phyloP scores from a whole-genome alignment of 2,113 vertebrate genomes.

The Tapirus terrestris region DNA sequence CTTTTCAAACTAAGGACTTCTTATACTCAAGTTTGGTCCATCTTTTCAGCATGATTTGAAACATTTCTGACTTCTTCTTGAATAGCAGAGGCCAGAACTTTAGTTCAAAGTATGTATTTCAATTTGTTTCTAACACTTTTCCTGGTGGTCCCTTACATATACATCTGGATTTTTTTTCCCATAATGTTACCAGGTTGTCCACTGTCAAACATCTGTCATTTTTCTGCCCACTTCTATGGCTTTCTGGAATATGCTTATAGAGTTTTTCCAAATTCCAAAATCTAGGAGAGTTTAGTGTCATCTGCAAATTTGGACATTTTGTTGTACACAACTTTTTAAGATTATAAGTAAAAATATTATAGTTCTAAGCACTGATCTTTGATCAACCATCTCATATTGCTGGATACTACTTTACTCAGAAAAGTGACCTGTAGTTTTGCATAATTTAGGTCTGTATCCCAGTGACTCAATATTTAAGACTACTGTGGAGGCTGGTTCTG shows the following conservation, averaged over 20 bases:
- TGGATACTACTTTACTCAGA: constrained; percentile 14
- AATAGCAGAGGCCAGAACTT: not conserved
- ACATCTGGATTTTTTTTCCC: not conserved
- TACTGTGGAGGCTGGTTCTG: not conserved
- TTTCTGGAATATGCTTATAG: not conserved
- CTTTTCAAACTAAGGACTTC: not conserved
- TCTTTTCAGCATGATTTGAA: constrained; percentile 4
- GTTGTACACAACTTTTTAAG: not conserved
- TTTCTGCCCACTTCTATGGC: not conserved
- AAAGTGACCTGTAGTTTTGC: constrained; percentile 5
- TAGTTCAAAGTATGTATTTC: not conserved
- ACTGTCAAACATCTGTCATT: not conserved
- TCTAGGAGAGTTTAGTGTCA: not conserved
- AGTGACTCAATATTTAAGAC: not conserved
- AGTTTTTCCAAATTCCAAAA: constrained; percentile 32
- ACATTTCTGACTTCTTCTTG: not conserved
- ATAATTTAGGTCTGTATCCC: not conserved
- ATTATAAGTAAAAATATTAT: constrained; percentile 13
- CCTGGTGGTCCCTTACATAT: not conserved
- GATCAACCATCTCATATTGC: not conserved
- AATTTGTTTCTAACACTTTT: constrained; percentile 19
- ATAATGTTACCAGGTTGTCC: not conserved
- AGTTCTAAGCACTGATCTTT: not conserved
- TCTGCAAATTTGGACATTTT: not conserved
- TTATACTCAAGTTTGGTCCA: not conserved